Percentiles rank a stretch among this genome's conserved stretches.
Evolutionary conservation across 2,797 vertebrate genomes (phyloP).

Genomic region (Centroberyx gerrardi): DNA sequence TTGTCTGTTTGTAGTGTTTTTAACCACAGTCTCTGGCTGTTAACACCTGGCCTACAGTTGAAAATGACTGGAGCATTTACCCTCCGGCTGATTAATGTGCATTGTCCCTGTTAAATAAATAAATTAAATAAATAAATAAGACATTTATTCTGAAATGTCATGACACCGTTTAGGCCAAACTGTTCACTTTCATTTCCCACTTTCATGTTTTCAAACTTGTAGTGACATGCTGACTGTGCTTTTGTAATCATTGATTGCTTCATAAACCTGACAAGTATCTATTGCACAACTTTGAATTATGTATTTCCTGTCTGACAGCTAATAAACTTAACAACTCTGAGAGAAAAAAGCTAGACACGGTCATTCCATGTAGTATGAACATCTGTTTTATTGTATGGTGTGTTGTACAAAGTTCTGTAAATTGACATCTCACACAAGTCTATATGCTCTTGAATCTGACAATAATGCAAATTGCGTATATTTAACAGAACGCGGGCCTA

Average conservation of each 20-base stretch:
- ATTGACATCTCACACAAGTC: slow-evolving; percentile 62
- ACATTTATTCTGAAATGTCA: not conserved
- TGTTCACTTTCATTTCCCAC: not conserved
- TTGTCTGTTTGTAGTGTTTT: too few relatives aligned
- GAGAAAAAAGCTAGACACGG: slow-evolving; percentile 26
- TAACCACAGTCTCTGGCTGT: too few relatives aligned
- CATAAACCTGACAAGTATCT: not conserved
- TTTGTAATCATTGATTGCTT: not conserved
- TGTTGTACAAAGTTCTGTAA: slow-evolving; percentile 62
- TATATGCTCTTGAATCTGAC: slow-evolving; percentile 56
- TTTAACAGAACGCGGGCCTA: slow-evolving; percentile 37
- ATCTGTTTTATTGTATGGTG: slow-evolving; percentile 79
- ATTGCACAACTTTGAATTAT: not conserved
- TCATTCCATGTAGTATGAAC: slow-evolving; percentile 57
- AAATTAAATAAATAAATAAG: not conserved
- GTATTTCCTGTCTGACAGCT: not conserved
- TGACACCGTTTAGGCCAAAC: not conserved
- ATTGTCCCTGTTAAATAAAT: too few relatives aligned
- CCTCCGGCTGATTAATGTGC: too few relatives aligned
- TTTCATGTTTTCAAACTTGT: not conserved
- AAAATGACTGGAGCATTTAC: too few relatives aligned
- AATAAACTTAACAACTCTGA: slow-evolving; percentile 39
- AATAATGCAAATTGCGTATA: slow-evolving; percentile 45
- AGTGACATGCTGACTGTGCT: too few relatives aligned
- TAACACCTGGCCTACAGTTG: too few relatives aligned